Percentiles rank a stretch among this genome's conserved stretches.
Evolutionary conservation across 2,797 vertebrate genomes (phyloP).

Genomic region (Clarias fuscus): DNA sequence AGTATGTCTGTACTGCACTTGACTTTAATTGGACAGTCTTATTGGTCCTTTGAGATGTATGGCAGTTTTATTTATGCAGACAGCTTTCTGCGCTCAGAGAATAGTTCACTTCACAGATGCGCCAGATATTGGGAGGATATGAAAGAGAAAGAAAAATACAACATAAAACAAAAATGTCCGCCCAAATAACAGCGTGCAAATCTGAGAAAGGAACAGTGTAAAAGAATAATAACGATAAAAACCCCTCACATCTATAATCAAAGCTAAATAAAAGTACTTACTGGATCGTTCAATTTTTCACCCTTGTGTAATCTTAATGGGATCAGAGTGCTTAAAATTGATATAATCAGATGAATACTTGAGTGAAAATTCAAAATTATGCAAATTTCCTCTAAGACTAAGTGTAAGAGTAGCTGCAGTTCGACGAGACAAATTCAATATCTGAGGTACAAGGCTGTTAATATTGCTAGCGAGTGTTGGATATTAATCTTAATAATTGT

Average conservation of each 20-base stretch:
- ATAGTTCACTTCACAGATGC: background rate
- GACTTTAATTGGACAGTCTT: slow-evolving; percentile 23
- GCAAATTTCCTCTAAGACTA: background rate
- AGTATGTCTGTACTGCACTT: slow-evolving; percentile 8
- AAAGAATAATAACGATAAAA: background rate
- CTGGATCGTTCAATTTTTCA: background rate
- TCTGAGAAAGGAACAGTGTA: background rate
- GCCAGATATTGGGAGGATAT: background rate
- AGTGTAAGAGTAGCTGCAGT: background rate
- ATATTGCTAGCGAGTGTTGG: background rate
- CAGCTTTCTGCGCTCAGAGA: background rate
- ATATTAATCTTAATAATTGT: background rate
- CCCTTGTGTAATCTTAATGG: background rate
- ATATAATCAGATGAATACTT: background rate
- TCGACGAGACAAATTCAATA: background rate
- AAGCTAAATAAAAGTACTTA: background rate
- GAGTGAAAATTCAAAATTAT: background rate
- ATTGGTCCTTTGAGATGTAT: slow-evolving; percentile 12
- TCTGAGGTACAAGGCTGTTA: background rate
- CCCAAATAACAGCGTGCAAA: background rate
- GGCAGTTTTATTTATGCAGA: slow-evolving; percentile 2
- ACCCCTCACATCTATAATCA: background rate
- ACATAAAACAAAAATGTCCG: background rate
- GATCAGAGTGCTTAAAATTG: background rate
- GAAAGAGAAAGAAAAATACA: background rate